These are phyloP conservation scores for Parasteatoda lunata DNA, from an alignment of 2,888 invertebrate species.

Conservation along the genomic window DNA sequence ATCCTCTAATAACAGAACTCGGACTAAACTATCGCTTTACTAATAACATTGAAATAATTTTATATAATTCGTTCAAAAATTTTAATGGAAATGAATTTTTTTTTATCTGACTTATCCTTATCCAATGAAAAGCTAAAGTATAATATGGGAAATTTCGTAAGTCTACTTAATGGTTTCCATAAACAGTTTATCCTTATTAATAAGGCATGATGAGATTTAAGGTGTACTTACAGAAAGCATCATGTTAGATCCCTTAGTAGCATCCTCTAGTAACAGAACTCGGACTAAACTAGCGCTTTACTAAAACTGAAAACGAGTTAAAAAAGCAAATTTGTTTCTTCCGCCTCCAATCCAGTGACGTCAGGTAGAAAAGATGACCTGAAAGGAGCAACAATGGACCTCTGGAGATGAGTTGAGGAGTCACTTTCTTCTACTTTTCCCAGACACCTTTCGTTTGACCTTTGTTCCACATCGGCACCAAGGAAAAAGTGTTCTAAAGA, in stretches of 20 bases:
- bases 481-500: slow-evolving; percentile 13
- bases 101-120: no score
- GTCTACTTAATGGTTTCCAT: background rate
- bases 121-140: no score
- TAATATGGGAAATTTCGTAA: background rate
- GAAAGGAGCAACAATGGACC: slow-evolving; percentile 54
- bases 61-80: no score
- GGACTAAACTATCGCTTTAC: slow-evolving; percentile 33
- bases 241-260: slow-evolving; percentile 57
- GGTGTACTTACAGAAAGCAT: slow-evolving; percentile 59
- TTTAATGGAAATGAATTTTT: no score
- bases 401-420: slow-evolving; percentile 27
- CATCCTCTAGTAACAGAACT: slow-evolving; percentile 61
- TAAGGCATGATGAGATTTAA: background rate
- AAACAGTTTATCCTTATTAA: background rate
- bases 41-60: background rate
- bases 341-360: slow-evolving; percentile 50
- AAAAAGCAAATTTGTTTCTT: slow-evolving; percentile 51
- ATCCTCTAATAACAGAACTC: slow-evolving; percentile 57
- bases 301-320: slow-evolving; percentile 62
- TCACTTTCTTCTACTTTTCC: slow-evolving; percentile 45
- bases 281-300: slow-evolving; percentile 30
- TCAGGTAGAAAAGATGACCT: slow-evolving; percentile 63
- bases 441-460: slow-evolving; percentile 65
- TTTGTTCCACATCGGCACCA: slow-evolving; percentile 57